Evolutionary conservation across 2,113 vertebrate genomes (phyloP).

Genomic region (Oncorhynchus gorbuscha): DNA sequence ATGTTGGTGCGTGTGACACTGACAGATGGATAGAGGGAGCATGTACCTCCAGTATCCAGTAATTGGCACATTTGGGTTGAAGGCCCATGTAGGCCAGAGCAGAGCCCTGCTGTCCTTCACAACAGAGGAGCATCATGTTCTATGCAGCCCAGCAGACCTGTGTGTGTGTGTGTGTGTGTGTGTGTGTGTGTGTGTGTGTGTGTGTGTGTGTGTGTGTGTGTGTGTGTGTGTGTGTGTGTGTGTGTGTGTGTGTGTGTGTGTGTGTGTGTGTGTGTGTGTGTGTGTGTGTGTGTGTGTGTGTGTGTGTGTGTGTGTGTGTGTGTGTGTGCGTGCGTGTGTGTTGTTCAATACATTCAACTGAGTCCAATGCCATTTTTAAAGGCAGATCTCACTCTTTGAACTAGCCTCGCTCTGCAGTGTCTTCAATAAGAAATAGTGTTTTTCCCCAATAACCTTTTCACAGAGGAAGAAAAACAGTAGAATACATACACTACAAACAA

Average conservation of each 20-base stretch:
- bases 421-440: too few species aligned
- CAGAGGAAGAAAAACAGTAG: too few species aligned
- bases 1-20: conserved; percentile 14
- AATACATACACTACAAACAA: background rate
- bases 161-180: background rate
- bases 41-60: conserved; percentile 8
- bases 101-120: conserved; percentile 31
- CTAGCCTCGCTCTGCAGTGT: too few species aligned
- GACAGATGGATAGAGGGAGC: background rate
- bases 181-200: conserved; percentile 8
- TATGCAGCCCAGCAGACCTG: background rate
- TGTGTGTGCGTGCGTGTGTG: too few species aligned
- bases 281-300: too few species aligned
- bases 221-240: background rate
- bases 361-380: too few species aligned
- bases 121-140: background rate
- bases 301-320: too few species aligned
- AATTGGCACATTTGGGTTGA: conserved; percentile 36
- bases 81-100: conserved; percentile 38
- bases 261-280: too few species aligned
- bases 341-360: too few species aligned
- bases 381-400: too few species aligned
- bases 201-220: too few species aligned
- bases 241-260: background rate
- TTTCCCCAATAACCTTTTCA: too few species aligned